Evolutionary conservation across 2,113 vertebrate genomes (phyloP), one percentile per base, ranked within the genome.

Genomic region (Leptosomus discolor): DNA sequence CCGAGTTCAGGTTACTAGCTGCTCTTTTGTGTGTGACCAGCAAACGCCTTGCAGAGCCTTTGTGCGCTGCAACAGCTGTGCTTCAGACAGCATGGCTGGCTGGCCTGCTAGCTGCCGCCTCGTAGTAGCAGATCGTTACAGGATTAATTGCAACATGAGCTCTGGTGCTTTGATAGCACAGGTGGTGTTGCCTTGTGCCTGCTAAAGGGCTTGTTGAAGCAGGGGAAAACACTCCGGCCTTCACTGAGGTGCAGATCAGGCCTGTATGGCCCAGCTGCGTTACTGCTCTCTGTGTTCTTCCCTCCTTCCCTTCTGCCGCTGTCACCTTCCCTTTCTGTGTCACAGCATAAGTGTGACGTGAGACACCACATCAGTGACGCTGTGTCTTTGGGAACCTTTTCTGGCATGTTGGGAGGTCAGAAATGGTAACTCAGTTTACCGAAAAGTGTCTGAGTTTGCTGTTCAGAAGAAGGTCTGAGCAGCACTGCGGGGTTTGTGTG

Each of bases 351-450:
- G 24, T 3, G 0, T 7, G 4, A 27, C 12, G n/a, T 23, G 7
- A 85, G 60, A 27, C 41, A 37, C n/a, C 18, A 3, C 22, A 3
- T 78, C 11, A 3, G 13, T 4, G 3, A 1, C 0, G 0, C n/a
- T 8, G n/a, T 79, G 48, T 3, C 14, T 85, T 94, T 15, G 34
- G 51, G 58, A 93, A 34, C 16, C 11, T 78, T 68, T 65, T 71
- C 67, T 69, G 68, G 43, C 13, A 5, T 15, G 0, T 1, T 36
- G 46, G n/a, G 19, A 70, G 53, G 41, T 89, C 83, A 41, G 78
- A 79, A 65, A 39, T 30, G 37, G 43, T 48, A 69, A 0, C 20
- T 54, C 17, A 11, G 48, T 81, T 71, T 34, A 8, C 54, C 60
- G 75, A 34, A 18, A 68, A 74, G 32, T 7, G 7, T 2, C 21